Conservation (phyloP, 2,797 vertebrate species). For the Eulemur albifrons region DNA sequence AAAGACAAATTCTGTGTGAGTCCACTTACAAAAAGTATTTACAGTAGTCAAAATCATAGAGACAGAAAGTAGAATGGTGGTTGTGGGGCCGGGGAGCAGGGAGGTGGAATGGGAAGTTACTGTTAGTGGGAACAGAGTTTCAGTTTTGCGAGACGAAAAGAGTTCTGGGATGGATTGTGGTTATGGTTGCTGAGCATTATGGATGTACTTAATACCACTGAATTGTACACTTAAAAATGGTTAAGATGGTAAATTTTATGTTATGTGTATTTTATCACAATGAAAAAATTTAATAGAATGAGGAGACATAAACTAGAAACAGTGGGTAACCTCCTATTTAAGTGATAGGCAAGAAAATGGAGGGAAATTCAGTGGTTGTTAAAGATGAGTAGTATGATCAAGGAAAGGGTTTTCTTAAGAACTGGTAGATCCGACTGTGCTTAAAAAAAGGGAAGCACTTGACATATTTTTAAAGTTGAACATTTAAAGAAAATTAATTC, state of each 20-base stretch:
- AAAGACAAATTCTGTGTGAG: background rate
- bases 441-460: background rate
- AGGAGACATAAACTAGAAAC: background rate
- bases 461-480: background rate
- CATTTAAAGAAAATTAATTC: background rate
- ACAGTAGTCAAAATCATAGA: background rate
- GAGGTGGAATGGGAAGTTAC: background rate
- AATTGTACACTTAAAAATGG: background rate
- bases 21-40: background rate
- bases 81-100: fast-evolving
- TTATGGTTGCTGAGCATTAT: background rate
- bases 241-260: background rate
- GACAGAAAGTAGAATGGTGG: background rate
- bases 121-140: background rate
- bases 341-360: background rate
- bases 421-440: background rate
- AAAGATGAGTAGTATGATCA: background rate
- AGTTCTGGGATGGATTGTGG: background rate
- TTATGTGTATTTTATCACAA: background rate
- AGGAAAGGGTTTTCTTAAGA: conserved; percentile 6
- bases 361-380: background rate
- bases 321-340: background rate
- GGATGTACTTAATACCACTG: background rate
- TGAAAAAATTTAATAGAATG: background rate
- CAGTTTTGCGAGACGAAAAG: background rate